These are phyloP conservation scores for Pelosia muscerda DNA, from an alignment of 2,888 invertebrate species.

Conservation along the genomic window DNA sequence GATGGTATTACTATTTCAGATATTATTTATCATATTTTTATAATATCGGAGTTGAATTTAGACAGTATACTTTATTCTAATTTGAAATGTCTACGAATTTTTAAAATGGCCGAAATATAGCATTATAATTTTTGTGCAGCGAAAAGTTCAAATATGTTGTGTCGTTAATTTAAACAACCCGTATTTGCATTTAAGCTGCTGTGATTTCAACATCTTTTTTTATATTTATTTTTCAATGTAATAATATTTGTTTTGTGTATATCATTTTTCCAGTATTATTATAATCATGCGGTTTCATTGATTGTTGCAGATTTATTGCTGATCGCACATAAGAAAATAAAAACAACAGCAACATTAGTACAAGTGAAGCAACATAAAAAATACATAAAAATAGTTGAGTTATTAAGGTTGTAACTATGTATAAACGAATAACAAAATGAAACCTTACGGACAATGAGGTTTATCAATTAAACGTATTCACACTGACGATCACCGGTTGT, in stretches of 20 bases:
- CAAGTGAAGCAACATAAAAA: too few relatives aligned
- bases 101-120: background rate
- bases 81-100: background rate
- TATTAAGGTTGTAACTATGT: too few relatives aligned
- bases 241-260: background rate
- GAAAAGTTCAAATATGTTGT: background rate
- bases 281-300: too few relatives aligned
- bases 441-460: background rate
- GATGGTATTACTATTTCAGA: background rate
- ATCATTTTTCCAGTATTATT: too few relatives aligned
- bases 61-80: background rate
- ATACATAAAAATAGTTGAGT: too few relatives aligned
- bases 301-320: too few relatives aligned
- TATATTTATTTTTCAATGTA: background rate
- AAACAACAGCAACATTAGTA: too few relatives aligned
- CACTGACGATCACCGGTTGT: conserved; percentile 40
- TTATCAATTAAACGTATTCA: conserved; percentile 30
- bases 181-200: background rate
- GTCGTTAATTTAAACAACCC: background rate
- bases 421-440: too few relatives aligned
- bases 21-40: background rate
- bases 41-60: background rate
- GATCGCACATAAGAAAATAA: too few relatives aligned
- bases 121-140: background rate
- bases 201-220: background rate